phyloP scores from a whole-genome alignment of 64 coral and sea anemone species.

The Actinia equina region DNA sequence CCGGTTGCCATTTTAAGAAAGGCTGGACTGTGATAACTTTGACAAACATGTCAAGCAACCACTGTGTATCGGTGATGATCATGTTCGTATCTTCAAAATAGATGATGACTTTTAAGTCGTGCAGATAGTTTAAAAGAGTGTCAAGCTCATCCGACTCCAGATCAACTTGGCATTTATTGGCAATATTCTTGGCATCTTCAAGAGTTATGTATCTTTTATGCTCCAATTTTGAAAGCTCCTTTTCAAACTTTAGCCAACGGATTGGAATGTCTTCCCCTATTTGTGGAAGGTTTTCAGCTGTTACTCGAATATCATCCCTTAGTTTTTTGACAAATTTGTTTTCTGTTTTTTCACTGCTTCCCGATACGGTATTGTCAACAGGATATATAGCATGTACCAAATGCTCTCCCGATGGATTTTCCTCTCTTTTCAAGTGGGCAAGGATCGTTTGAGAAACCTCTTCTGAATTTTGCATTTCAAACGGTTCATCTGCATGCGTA shows the following conservation, averaged over 20 bases:
- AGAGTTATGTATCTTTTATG: constrained; percentile 6
- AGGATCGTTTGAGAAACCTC: background rate
- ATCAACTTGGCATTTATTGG: background rate
- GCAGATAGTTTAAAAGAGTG: background rate
- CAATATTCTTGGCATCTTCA: constrained; percentile 3
- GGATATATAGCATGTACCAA: background rate
- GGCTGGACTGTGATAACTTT: constrained; percentile 14
- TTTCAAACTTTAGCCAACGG: constrained; percentile 12
- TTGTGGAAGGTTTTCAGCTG: background rate
- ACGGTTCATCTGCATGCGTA: background rate
- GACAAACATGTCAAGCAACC: constrained; percentile 20
- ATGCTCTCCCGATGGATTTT: background rate
- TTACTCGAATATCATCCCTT: background rate
- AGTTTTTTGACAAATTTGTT: background rate
- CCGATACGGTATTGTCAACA: constrained; percentile 21
- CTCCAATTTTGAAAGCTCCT: background rate
- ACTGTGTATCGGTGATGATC: constrained; percentile 11
- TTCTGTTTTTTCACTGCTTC: background rate
- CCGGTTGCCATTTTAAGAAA: background rate
- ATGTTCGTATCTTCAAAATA: constrained; percentile 17
- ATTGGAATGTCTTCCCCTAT: background rate
- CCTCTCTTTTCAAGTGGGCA: constrained; percentile 1
- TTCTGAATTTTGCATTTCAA: background rate
- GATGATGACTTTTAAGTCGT: constrained; percentile 14
- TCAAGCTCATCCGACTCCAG: background rate